These are phyloP conservation scores for Morpho achilles DNA, from an alignment of 2,888 invertebrate genomes.

Conservation along the genomic window DNA sequence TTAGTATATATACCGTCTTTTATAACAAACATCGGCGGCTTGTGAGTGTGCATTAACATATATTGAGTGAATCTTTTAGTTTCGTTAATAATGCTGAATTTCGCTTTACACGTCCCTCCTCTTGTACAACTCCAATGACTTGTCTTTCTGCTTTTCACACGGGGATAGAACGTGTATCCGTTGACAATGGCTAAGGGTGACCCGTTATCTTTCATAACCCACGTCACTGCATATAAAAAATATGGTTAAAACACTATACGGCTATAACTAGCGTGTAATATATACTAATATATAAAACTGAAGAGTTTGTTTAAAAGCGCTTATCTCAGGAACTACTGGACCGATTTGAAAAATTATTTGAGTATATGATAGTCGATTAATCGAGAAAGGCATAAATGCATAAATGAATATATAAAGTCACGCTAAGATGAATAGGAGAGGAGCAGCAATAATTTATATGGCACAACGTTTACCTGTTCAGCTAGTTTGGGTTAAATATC, in stretches of 20 bases:
- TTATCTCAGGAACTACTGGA: too few relatives aligned
- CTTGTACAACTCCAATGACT: conserved; percentile 34
- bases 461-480: too few relatives aligned
- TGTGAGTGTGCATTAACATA: conserved; percentile 24
- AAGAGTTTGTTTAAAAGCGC: too few relatives aligned
- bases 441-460: too few relatives aligned
- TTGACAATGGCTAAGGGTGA: conserved; percentile 35
- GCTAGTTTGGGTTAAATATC: too few relatives aligned
- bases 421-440: too few relatives aligned
- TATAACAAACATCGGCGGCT: conserved; percentile 26
- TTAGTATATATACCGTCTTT: conserved; percentile 26
- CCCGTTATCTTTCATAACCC: conserved; percentile 33
- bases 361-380: too few relatives aligned
- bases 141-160: conserved; percentile 27
- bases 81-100: conserved; percentile 48
- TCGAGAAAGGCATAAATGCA: too few relatives aligned
- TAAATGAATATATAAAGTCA: too few relatives aligned
- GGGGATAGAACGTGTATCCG: conserved; percentile 36
- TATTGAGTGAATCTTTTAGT: conserved; percentile 16
- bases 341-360: too few relatives aligned
- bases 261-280: too few relatives aligned
- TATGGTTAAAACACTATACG: background rate
- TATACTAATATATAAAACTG: too few relatives aligned
- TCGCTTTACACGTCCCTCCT: conserved; percentile 36
- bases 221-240: conserved; percentile 26